Evolutionary conservation across 2,888 invertebrate genomes (phyloP).

Genomic region (Dusona sp.): DNA sequence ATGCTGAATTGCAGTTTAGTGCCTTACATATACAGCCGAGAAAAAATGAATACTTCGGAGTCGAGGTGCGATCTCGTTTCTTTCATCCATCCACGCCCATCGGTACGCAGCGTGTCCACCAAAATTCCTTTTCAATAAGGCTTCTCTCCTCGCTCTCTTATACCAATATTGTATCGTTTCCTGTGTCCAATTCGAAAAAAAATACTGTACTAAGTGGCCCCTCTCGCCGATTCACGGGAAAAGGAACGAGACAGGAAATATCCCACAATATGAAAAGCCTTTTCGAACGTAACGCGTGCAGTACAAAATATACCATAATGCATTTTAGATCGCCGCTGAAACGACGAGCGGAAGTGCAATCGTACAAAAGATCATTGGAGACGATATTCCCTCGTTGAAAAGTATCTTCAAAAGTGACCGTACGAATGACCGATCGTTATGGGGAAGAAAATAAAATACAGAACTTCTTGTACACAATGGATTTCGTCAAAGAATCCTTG

Average conservation of each 20-base stretch:
- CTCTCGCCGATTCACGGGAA: slow-evolving; percentile 56
- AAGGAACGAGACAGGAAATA: slow-evolving; percentile 73
- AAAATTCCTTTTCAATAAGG: slow-evolving; percentile 47
- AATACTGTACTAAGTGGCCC: slow-evolving; percentile 68
- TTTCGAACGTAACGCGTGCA: slow-evolving; percentile 62
- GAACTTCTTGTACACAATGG: neutral
- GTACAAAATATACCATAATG: slow-evolving; percentile 35
- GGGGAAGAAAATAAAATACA: slow-evolving; percentile 8
- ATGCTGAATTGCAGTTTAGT: slow-evolving; percentile 49
- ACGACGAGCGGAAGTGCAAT: slow-evolving; percentile 75
- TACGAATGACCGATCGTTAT: slow-evolving; percentile 42
- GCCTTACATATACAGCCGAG: slow-evolving; percentile 1
- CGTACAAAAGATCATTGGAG: slow-evolving; percentile 71
- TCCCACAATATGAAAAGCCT: slow-evolving; percentile 74
- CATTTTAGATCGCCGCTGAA: slow-evolving; percentile 34
- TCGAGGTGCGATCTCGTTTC: slow-evolving; percentile 50
- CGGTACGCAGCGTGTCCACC: slow-evolving; percentile 68
- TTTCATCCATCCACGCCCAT: slow-evolving; percentile 64
- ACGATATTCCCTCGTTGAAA: slow-evolving; percentile 7
- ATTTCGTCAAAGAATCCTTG: slow-evolving; percentile 2
- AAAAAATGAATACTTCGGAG: slow-evolving; percentile 25
- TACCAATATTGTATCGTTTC: slow-evolving; percentile 78
- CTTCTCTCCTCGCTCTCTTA: slow-evolving; percentile 51
- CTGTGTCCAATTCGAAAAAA: slow-evolving; percentile 70
- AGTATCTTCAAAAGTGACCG: slow-evolving; percentile 19